A percentile compares a stretch with the other conserved stretches of the same genome.
phyloP scores from a whole-genome alignment of 2,113 vertebrate genomes.

The Ochotona princeps region DNA sequence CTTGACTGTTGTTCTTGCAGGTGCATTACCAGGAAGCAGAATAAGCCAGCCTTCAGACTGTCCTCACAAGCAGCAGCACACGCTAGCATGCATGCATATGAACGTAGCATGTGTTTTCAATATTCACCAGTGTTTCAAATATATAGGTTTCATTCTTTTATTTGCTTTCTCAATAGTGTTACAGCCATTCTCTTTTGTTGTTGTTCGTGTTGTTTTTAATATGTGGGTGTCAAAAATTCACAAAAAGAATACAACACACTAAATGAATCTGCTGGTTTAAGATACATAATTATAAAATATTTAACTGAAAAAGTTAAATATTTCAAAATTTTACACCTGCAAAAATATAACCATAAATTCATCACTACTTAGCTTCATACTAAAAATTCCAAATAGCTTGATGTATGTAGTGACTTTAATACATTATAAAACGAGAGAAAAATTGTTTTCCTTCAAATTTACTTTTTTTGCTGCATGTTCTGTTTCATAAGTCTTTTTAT shows the following conservation, averaged over 20 bases:
- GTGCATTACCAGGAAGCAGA: too few relatives aligned
- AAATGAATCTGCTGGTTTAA: background rate
- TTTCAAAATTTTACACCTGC: background rate
- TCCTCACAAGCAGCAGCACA: too few relatives aligned
- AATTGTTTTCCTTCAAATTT: background rate
- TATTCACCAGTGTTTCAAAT: background rate
- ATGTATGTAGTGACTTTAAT: constrained; percentile 3
- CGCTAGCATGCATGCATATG: background rate
- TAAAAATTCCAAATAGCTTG: constrained; percentile 48
- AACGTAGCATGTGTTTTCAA: background rate
- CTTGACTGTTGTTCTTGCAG: too few relatives aligned
- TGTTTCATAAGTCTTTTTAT: constrained; percentile 10
- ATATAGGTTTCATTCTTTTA: background rate
- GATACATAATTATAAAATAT: background rate
- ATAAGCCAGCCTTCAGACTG: too few relatives aligned
- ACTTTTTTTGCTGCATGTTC: background rate
- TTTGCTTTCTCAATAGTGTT: background rate
- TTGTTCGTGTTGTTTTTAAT: background rate
- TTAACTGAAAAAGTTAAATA: constrained; percentile 39
- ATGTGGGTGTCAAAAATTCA: background rate
- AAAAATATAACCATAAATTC: background rate
- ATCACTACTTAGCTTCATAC: background rate
- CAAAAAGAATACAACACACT: background rate
- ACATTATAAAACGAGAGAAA: background rate
- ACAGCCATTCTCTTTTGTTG: background rate